A percentile compares a stretch with the other conserved stretches of the same genome.
phyloP scores from a whole-genome alignment of 2,797 vertebrate species.

The Rhinogobio ventralis region DNA sequence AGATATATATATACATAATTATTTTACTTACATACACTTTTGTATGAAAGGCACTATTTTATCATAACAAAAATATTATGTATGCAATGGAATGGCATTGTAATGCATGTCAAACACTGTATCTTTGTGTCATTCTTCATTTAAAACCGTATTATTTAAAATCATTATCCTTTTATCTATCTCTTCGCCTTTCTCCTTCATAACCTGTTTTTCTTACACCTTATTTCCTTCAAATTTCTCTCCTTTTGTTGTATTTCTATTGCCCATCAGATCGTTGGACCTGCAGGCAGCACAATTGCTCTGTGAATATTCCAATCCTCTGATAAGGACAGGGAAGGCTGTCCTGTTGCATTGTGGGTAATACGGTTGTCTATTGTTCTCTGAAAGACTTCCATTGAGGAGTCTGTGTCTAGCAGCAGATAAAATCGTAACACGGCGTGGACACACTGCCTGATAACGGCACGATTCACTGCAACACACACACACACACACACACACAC shows the following conservation, averaged over 20 bases:
- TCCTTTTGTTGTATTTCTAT: not conserved
- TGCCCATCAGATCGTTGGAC: constrained; percentile 64
- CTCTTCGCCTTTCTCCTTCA: constrained; percentile 11
- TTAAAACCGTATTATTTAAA: constrained; percentile 9
- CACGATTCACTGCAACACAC: constrained; percentile 65
- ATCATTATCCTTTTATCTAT: not conserved
- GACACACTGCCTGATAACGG: constrained; percentile 77
- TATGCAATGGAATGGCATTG: not conserved
- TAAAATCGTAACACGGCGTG: constrained; percentile 76
- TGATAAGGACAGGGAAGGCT: constrained; percentile 73
- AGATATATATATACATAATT: not conserved
- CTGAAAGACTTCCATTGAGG: constrained; percentile 78
- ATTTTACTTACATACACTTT: not conserved
- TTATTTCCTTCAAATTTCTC: constrained; percentile 22
- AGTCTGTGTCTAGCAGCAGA: constrained; percentile 71
- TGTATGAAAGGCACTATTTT: not conserved
- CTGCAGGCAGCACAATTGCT: constrained; percentile 74
- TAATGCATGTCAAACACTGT: not conserved
- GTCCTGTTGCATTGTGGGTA: constrained; percentile 78
- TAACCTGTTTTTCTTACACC: constrained; percentile 26
- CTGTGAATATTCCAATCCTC: constrained; percentile 75
- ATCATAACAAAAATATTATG: not conserved
- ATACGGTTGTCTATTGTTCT: constrained; percentile 77
- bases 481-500: constrained; percentile 70
- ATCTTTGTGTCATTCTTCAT: not conserved